Percentiles rank a stretch among this genome's conserved stretches.
Conservation (phyloP, 1,140 invertebrate species). For the Hyposmocoma kahamanoa region DNA sequence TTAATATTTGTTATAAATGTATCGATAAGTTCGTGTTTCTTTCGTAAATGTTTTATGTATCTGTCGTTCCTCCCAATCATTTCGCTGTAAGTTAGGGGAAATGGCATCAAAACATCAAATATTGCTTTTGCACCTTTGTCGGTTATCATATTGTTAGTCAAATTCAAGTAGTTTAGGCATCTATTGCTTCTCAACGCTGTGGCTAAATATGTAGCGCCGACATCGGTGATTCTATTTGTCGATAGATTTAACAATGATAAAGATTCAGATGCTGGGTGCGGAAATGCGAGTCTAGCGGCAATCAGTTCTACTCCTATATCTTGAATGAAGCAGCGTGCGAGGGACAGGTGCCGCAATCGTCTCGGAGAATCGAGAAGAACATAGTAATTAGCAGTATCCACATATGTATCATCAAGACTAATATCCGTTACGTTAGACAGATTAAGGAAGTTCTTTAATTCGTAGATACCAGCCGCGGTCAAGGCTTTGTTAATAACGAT, state of each 20-base stretch:
- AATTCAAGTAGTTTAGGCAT: background rate
- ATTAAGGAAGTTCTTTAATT: conserved; percentile 31
- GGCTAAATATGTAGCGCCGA: background rate
- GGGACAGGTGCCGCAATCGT: background rate
- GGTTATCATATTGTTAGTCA: background rate
- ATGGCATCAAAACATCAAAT: background rate
- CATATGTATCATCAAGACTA: background rate
- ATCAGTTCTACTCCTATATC: background rate
- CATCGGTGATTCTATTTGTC: background rate
- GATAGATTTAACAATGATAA: background rate
- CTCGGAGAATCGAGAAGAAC: background rate
- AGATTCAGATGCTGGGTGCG: background rate
- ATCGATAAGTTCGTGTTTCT: background rate
- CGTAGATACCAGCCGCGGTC: conserved; percentile 27
- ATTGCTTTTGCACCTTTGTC: background rate
- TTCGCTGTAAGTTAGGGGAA: background rate
- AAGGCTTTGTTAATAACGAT: conserved; percentile 33
- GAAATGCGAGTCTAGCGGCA: background rate
- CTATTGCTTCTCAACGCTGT: background rate
- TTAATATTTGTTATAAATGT: background rate
- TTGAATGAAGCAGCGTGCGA: background rate
- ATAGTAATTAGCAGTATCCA: background rate
- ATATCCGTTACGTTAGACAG: conserved; percentile 31
- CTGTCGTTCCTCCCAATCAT: background rate
- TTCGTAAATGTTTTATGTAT: background rate